Evolutionary conservation across 2,797 vertebrate species (phyloP).

Genomic region (Uromys caudimaculatus): DNA sequence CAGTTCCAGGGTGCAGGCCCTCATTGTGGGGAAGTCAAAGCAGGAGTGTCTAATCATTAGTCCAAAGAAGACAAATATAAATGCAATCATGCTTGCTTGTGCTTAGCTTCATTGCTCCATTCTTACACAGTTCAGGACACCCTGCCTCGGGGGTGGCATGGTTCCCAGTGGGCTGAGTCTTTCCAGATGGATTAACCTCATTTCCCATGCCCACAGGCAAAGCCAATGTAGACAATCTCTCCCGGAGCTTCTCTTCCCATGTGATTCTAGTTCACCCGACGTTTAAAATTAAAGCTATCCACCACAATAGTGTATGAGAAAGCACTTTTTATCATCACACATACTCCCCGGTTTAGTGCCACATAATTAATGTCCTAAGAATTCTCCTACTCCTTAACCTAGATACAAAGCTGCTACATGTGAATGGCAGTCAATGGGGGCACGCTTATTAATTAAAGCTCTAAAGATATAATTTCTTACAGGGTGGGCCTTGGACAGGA

Average conservation of each 20-base stretch:
- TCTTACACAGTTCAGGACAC: background rate
- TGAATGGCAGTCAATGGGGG: slow-evolving; percentile 32
- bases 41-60: background rate
- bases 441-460: slow-evolving; percentile 48
- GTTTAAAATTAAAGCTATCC: background rate
- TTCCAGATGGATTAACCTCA: background rate
- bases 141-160: too few species aligned
- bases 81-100: background rate
- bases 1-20: background rate
- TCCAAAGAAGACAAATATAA: background rate
- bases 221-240: background rate
- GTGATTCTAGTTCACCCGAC: background rate
- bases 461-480: slow-evolving; percentile 59
- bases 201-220: background rate
- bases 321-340: slow-evolving; percentile 35
- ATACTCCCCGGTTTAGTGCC: slow-evolving; percentile 16
- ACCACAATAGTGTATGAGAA: slow-evolving; percentile 5
- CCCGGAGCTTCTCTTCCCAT: background rate
- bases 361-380: background rate
- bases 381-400: slow-evolving; percentile 57
- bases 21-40: background rate
- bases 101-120: background rate
- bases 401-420: slow-evolving; percentile 47
- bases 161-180: background rate
- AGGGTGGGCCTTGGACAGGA: background rate